Conservation (phyloP, 2,797 vertebrate species). For the Hirundo rustica region DNA sequence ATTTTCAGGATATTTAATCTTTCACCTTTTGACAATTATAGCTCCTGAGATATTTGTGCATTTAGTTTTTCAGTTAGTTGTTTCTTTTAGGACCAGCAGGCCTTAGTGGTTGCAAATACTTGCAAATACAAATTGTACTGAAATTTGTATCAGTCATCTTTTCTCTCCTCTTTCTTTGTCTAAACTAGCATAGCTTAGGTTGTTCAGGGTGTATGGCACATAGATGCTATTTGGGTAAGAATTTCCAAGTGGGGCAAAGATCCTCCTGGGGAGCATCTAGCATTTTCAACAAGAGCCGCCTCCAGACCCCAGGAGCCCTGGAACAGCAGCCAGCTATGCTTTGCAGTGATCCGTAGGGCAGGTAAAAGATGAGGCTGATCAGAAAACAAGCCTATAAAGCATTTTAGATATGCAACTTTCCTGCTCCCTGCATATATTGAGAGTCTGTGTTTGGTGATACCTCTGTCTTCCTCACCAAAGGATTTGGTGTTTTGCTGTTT, state of each 20-base stretch:
- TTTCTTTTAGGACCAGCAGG: background rate
- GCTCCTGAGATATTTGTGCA: background rate
- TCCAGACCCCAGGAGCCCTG: background rate
- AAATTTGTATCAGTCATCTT: background rate
- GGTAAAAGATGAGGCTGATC: background rate
- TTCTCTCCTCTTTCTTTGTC: background rate
- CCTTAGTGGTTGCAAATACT: background rate
- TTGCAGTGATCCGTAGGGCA: background rate
- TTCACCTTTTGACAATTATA: background rate
- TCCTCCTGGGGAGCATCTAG: background rate
- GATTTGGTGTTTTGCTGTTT: background rate
- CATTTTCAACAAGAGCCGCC: background rate
- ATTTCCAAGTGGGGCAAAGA: background rate
- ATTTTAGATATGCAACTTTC: background rate
- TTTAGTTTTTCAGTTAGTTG: background rate
- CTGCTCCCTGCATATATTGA: background rate
- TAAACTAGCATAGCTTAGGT: background rate
- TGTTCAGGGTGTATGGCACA: background rate
- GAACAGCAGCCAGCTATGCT: background rate
- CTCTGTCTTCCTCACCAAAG: background rate
- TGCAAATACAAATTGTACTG: background rate
- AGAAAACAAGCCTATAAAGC: background rate
- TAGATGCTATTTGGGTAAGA: background rate
- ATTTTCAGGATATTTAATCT: background rate
- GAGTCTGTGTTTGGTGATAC: background rate